These are phyloP conservation scores for Onychostoma macrolepis DNA, from an alignment of 2,113 vertebrate species.

Conservation along the genomic window DNA sequence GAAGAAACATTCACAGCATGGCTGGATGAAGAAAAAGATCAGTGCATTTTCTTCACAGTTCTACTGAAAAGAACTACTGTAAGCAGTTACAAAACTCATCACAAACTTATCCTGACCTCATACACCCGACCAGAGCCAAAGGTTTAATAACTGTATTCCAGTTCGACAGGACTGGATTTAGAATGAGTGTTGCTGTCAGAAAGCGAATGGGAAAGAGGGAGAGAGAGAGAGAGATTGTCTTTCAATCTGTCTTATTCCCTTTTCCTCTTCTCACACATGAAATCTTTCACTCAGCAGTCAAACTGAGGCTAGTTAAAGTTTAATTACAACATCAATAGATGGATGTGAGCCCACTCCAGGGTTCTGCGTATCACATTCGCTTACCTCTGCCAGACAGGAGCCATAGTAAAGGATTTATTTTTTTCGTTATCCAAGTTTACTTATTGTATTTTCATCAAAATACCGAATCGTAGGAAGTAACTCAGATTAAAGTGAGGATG, in stretches of 20 bases:
- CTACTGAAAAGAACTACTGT: not conserved
- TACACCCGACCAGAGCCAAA: not conserved
- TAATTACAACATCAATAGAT: conserved; percentile 32
- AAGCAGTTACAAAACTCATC: not conserved
- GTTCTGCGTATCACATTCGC: not conserved
- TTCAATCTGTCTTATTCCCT: not conserved
- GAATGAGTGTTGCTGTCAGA: not conserved
- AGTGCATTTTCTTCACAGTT: not conserved
- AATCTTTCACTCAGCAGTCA: conserved; percentile 32
- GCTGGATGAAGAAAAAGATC: not conserved
- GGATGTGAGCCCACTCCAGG: not conserved
- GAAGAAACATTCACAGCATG: not conserved
- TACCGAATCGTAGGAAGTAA: not conserved
- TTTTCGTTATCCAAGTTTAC: not conserved
- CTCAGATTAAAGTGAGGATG: not conserved
- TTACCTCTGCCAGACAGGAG: not conserved
- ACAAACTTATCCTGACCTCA: not conserved
- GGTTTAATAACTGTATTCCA: not conserved
- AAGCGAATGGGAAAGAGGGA: not conserved
- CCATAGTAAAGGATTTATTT: not conserved
- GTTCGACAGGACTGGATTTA: not conserved
- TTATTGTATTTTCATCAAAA: not conserved
- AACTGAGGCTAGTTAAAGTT: conserved; percentile 24
- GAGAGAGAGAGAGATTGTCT: not conserved
- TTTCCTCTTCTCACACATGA: not conserved